Evolutionary conservation across 35 echinoderm and acorn worm species (phyloP), one percentile per base, ranked within the genome.

Genomic region (Strongylocentrotus purpuratus): DNA sequence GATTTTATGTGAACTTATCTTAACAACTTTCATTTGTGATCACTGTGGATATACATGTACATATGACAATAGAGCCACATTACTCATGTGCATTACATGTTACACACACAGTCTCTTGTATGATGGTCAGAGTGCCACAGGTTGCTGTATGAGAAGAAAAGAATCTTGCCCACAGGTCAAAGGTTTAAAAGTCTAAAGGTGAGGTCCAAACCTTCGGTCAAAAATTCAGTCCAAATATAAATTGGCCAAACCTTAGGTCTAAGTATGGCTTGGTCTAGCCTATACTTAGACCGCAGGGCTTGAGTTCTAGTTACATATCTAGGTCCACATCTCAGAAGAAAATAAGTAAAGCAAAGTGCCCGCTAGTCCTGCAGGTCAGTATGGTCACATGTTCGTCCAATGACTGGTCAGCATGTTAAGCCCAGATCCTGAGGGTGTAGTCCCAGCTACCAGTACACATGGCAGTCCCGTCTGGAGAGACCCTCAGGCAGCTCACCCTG

Each of bases 391-490:
- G 33, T 88, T 33, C 10, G 87, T 46, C 87, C 87, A 88, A 35
- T 5, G 87, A 89, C n/a, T n/a, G n/a, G n/a, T 1, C 87, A 89
- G n/a, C 33, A 5, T 89, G 17, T 33, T 93, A 98, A 31, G 97
- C 97, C 98, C 98, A 99, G 45, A 99, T 96, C 33, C 97, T 70
- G 33, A 99, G 95, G n/a, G 98, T 97, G 70, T 99, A 99, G 94
- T 99, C 98, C 98, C 98, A 99, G 50, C 98, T 99, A 7, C 98
- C 98, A 17, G 98, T 99, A 95, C 98, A 99, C 94, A 99, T 88
- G 13, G 98, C 98, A 47, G 98, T 99, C 5, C 98, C 98, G 48
- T 99, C 98, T 17, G 98, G 98, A 20, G 98, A 99, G 3, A 97
- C 95, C 4, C 97, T 94, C 94, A 99, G 91, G 86, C 98, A 99